Evolutionary conservation across 1,140 invertebrate species (phyloP).

Genomic region (Drosophila albomicans): DNA sequence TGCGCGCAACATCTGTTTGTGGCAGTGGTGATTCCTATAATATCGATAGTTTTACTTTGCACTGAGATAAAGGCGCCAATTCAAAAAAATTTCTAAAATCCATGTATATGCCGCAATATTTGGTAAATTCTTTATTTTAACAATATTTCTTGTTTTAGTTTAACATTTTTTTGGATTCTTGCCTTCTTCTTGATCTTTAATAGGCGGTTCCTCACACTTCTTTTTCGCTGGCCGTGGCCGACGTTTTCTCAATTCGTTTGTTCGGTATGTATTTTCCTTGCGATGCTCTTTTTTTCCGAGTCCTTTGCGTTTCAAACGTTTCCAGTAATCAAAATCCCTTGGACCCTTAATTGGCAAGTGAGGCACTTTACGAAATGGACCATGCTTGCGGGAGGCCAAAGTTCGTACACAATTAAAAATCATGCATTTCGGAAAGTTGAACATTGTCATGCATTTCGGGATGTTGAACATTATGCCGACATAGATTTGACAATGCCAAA

Average conservation of each 20-base stretch:
- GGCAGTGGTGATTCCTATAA: conserved; percentile 1
- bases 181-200: neutral
- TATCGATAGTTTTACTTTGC: conserved; percentile 4
- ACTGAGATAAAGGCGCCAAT: too few relatives aligned
- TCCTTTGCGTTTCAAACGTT: conserved; percentile 24
- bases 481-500: neutral
- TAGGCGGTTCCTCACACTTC: neutral
- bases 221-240: neutral
- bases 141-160: neutral
- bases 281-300: neutral
- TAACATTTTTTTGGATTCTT: neutral
- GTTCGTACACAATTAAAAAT: neutral
- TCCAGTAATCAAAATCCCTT: conserved; percentile 43
- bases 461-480: neutral
- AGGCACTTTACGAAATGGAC: conserved; percentile 20
- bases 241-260: conserved; percentile 4
- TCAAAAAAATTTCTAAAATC: too few relatives aligned
- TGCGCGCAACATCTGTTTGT: neutral
- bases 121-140: neutral
- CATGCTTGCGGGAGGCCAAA: conserved; percentile 26
- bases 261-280: neutral
- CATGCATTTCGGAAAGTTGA: neutral
- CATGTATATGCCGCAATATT: neutral
- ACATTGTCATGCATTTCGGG: neutral
- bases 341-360: conserved; percentile 39